Conservation (phyloP, 2,113 vertebrate species). For the Oreochromis spilurus region DNA sequence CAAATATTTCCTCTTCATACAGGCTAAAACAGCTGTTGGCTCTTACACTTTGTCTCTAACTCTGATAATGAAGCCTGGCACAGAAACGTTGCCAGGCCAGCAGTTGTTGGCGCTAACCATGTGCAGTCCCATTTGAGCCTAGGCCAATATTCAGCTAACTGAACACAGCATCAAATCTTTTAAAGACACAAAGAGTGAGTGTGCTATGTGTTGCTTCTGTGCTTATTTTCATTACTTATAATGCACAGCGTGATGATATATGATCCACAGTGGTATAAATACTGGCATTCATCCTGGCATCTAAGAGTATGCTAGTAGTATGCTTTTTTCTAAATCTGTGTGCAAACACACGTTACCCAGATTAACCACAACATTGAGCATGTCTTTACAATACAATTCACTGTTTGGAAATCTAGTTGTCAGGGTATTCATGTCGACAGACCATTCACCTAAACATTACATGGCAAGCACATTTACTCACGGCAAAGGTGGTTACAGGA, state of each 20-base stretch:
- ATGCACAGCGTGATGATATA: neutral
- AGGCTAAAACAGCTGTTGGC: neutral
- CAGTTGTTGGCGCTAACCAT: conserved; percentile 18
- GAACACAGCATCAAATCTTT: neutral
- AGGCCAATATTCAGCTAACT: neutral
- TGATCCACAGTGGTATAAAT: neutral
- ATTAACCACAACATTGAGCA: neutral
- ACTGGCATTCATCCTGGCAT: neutral
- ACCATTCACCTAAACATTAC: neutral
- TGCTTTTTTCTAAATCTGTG: neutral
- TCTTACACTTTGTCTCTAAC: neutral
- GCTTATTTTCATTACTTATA: neutral
- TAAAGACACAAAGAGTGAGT: neutral
- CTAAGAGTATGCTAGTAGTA: neutral
- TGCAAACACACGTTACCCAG: neutral
- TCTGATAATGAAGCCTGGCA: conserved; percentile 16
- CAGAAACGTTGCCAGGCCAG: neutral
- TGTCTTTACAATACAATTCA: neutral
- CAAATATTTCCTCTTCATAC: neutral
- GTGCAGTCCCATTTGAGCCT: neutral
- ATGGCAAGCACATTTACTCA: neutral
- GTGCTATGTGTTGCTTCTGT: neutral
- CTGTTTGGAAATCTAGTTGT: neutral
- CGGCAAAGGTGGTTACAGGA: neutral
- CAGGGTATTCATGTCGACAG: neutral